Evolutionary conservation across 2,113 vertebrate genomes (phyloP).

Genomic region (Desmodus rotundus): DNA sequence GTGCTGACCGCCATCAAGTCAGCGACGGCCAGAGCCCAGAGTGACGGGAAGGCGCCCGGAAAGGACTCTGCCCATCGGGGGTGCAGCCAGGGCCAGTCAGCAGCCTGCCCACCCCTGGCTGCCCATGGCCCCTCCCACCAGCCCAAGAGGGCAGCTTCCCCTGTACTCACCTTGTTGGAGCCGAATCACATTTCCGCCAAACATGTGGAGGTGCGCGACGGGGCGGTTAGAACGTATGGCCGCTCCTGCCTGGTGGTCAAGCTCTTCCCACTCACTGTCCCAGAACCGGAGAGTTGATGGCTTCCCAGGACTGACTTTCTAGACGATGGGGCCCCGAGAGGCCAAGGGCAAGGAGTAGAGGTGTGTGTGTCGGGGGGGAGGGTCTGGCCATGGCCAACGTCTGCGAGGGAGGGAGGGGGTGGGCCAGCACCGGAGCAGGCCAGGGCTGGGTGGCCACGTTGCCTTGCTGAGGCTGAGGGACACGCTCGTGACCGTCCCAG

Average conservation of each 20-base stretch:
- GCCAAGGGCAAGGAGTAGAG: too few relatives aligned
- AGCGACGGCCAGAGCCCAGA: not conserved
- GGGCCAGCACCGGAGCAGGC: too few relatives aligned
- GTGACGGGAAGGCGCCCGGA: slow-evolving; percentile 19
- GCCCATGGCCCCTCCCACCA: not conserved
- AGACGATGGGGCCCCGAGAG: not conserved
- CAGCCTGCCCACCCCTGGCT: too few relatives aligned
- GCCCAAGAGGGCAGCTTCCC: not conserved
- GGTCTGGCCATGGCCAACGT: not conserved
- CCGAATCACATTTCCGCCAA: not conserved
- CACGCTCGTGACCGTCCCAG: not conserved
- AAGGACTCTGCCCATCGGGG: not conserved
- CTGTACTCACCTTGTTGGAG: not conserved
- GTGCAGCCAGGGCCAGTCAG: not conserved
- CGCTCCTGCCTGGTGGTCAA: not conserved
- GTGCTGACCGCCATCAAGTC: not conserved
- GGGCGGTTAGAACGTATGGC: not conserved
- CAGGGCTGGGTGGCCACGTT: not conserved
- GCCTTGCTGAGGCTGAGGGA: not conserved
- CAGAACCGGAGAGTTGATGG: not conserved
- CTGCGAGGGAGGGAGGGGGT: too few relatives aligned
- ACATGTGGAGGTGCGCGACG: not conserved
- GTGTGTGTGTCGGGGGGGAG: not conserved
- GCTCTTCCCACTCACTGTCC: not conserved
- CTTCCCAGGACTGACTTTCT: not conserved